Evolutionary conservation across 2,113 vertebrate species (phyloP).

Genomic region (Pycnonotus jocosus): DNA sequence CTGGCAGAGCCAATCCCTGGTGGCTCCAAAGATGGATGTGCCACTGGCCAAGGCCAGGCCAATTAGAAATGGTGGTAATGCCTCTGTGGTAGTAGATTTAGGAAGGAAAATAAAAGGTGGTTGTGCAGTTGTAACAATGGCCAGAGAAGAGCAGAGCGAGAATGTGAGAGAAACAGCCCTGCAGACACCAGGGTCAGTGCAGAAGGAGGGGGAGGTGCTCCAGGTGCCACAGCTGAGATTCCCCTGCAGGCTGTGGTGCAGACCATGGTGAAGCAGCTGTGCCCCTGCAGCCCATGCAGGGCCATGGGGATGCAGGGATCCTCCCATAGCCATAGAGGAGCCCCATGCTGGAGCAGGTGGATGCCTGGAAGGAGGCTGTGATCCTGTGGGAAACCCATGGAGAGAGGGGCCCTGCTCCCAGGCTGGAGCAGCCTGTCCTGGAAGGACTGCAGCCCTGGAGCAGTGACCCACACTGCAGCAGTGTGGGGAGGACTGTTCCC

Average conservation of each 20-base stretch:
- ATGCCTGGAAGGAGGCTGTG: background rate
- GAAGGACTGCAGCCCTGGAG: background rate
- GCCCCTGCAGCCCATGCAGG: background rate
- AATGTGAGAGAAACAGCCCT: background rate
- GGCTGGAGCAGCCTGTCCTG: background rate
- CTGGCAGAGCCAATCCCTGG: rapidly evolving
- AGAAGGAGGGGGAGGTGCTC: background rate
- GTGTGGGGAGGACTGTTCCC: background rate
- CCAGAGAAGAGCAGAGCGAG: background rate
- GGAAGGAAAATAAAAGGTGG: background rate
- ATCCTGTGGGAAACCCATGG: background rate
- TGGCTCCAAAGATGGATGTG: background rate
- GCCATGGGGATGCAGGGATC: background rate
- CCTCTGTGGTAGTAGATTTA: background rate
- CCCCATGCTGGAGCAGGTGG: rapidly evolving
- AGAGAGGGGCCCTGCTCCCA: background rate
- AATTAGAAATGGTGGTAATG: rapidly evolving
- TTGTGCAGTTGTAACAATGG: rapidly evolving
- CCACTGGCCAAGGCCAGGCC: background rate
- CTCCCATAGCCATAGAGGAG: background rate
- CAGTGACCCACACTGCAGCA: background rate
- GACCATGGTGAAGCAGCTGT: background rate
- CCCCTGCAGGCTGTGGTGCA: background rate
- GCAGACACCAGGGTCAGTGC: background rate
- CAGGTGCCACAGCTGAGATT: rapidly evolving